Conservation (phyloP, 1,140 invertebrate species). For the Oryctes rhinoceros region DNA sequence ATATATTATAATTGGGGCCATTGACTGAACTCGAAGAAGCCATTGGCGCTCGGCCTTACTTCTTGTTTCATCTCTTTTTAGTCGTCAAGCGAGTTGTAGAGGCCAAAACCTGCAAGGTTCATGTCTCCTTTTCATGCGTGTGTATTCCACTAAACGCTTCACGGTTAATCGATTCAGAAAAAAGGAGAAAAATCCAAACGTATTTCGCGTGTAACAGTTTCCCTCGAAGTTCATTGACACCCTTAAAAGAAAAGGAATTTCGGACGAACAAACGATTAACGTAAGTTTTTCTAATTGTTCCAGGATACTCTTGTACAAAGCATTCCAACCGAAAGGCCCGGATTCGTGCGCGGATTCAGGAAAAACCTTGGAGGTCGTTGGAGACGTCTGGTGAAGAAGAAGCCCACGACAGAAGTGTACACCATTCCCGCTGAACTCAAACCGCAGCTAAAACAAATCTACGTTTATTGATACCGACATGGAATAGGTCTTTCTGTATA, state of each 20-base stretch:
- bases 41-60: constrained; percentile 2
- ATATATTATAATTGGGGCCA: constrained; percentile 17
- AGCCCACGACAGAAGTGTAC: constrained; percentile 79
- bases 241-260: not conserved
- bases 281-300: constrained; percentile 57
- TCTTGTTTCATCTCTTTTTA: constrained; percentile 35
- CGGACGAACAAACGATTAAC: not conserved
- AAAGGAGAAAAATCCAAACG: not conserved
- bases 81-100: not conserved
- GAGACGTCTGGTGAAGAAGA: constrained; percentile 81
- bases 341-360: constrained; percentile 78
- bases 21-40: constrained; percentile 14
- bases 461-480: constrained; percentile 75
- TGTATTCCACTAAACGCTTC: not conserved
- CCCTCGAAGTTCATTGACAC: not conserved
- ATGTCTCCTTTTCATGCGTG: not conserved
- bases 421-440: constrained; percentile 85
- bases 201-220: constrained; percentile 6
- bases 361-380: constrained; percentile 84
- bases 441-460: constrained; percentile 87
- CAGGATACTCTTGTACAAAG: constrained; percentile 80
- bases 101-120: not conserved
- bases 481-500: not conserved
- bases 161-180: constrained; percentile 3
- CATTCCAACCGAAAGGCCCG: constrained; percentile 73